phyloP scores from a whole-genome alignment of 1,140 invertebrate species.

The Cydia fagiglandana region DNA sequence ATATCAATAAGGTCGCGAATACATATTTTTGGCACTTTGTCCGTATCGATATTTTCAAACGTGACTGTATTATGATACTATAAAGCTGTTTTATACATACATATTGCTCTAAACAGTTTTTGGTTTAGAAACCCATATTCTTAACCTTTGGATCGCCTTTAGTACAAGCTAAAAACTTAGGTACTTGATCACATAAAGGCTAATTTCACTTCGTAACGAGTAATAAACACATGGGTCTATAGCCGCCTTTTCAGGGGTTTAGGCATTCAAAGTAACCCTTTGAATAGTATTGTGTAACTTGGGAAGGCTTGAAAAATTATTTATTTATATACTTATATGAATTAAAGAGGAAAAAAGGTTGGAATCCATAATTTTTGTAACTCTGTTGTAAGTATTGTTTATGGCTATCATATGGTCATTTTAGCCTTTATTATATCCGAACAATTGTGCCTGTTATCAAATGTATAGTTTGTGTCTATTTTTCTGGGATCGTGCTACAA shows the following conservation, averaged over 20 bases:
- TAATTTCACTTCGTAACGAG: no score
- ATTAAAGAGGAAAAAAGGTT: background rate
- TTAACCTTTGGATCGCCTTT: background rate
- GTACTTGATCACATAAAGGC: no score
- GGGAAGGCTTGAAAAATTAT: background rate
- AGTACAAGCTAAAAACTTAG: no score
- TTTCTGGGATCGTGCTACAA: constrained; percentile 1
- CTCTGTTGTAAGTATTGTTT: background rate
- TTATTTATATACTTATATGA: background rate
- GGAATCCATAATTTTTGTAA: constrained; percentile 9
- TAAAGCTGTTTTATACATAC: constrained; percentile 41
- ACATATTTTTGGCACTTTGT: no score
- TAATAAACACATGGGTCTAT: no score
- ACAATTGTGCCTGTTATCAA: constrained; percentile 24
- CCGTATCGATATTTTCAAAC: no score
- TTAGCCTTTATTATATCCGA: constrained; percentile 20
- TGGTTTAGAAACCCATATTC: background rate
- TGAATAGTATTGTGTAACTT: no score
- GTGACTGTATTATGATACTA: constrained; percentile 35
- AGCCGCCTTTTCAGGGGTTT: no score
- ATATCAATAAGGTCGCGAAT: no score
- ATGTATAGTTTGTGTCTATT: constrained; percentile 11
- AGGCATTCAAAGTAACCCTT: no score
- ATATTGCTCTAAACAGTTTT: background rate
- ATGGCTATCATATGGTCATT: constrained; percentile 13